Conservation (phyloP, 2,888 invertebrate species). For the Hydraecia micacea region DNA sequence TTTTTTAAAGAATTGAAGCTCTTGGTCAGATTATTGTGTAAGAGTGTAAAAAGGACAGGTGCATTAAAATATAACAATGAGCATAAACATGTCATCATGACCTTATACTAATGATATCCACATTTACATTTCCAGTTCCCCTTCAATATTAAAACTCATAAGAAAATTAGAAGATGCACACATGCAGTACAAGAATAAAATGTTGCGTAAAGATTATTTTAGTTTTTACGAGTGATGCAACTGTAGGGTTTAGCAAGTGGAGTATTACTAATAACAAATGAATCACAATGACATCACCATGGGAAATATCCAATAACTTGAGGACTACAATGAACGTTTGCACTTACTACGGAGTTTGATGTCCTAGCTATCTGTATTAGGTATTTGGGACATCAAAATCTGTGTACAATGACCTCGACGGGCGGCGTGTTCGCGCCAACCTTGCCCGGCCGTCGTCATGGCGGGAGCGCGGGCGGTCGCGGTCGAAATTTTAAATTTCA, state of each 20-base stretch:
- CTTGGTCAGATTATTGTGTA: neutral
- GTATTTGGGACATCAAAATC: slow-evolving; percentile 87
- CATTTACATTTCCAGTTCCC: neutral
- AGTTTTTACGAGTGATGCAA: slow-evolving; percentile 51
- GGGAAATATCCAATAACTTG: slow-evolving; percentile 65
- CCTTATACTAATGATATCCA: neutral
- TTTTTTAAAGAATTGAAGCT: neutral
- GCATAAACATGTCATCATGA: neutral
- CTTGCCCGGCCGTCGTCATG: slow-evolving; percentile 76
- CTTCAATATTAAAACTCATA: neutral
- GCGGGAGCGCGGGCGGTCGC: slow-evolving; percentile 70
- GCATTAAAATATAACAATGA: neutral
- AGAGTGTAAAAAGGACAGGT: neutral
- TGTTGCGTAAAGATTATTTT: slow-evolving; percentile 45
- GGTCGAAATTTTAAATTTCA: slow-evolving; percentile 72
- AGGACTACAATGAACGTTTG: slow-evolving; percentile 53
- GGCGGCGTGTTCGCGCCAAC: slow-evolving; percentile 81
- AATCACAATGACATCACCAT: slow-evolving; percentile 69
- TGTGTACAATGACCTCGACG: slow-evolving; percentile 86
- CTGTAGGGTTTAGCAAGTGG: slow-evolving; percentile 43
- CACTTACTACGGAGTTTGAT: slow-evolving; percentile 60
- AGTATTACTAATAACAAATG: slow-evolving; percentile 61
- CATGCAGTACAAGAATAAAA: slow-evolving; percentile 14
- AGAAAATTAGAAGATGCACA: slow-evolving; percentile 1
- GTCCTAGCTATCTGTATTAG: slow-evolving; percentile 76